Evolutionary conservation across 2,113 vertebrate species (phyloP), one percentile per base, ranked within the genome.

Genomic region (Zapus hudsonius): DNA sequence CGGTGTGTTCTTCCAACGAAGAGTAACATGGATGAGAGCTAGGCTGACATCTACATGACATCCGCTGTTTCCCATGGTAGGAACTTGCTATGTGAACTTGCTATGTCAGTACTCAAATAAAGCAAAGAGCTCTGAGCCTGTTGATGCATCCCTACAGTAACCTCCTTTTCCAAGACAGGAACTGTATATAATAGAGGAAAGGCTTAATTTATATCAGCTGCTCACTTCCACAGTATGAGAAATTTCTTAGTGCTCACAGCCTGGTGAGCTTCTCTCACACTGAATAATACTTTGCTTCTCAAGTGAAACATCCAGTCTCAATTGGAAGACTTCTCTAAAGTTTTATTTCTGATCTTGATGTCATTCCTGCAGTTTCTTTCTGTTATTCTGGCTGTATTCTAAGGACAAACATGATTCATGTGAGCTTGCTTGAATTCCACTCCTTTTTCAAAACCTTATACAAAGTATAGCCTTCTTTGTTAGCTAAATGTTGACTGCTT

Each of bases 161-260:
- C 67, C 55, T 44, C n/a, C 38, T 11, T 16, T 67, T 74, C 85
- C 67, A 67, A 74, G 7, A 90, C 22, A 61, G 40, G 40, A 70
- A 69, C n/a, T 84, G 3, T 73, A 8, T 36, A 11, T 83, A 52
- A 52, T 52, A 81, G n/a, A n/a, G n/a, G 29, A 59, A 67, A 87
- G 20, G 2, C 20, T 42, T 69, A 36, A 8, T 88, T 87, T 96
- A 36, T n/a, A 69, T 76, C 36, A 38, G 15, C 31, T 89, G 84
- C 66, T 42, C n/a, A 81, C 74, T 93, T 91, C 75, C 25, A 20
- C 59, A 59, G 29, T 22, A 55, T 59, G 63, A 85, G 31, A 95
- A 78, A 83, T 47, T 83, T 36, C 55, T 79, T 88, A 69, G n/a
- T 81, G 33, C 17, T 87, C 20, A 20, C 73, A 36, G 27, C 67